Conservation (phyloP, 1,140 invertebrate genomes). For the Pentalonia nigronervosa region DNA sequence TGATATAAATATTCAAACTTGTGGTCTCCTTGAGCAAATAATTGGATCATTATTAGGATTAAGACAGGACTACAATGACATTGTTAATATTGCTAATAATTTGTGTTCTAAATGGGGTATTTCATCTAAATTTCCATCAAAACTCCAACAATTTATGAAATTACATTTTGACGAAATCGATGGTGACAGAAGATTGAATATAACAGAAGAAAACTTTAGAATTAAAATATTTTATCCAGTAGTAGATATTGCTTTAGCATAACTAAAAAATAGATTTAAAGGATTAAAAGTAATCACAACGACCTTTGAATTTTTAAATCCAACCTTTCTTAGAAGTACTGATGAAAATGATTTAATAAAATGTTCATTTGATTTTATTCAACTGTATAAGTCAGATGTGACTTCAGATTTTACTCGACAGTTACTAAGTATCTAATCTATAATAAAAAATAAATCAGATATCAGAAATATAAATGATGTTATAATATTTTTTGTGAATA, state of each 20-base stretch:
- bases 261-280: slow-evolving; percentile 14
- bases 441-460: slow-evolving; percentile 13
- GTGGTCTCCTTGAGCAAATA: not conserved
- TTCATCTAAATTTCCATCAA: not conserved
- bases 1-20: not conserved
- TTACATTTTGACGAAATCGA: not conserved
- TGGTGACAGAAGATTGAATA: not conserved
- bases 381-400: not conserved
- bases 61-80: not conserved
- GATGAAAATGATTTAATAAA: slow-evolving; percentile 5
- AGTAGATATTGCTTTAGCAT: not conserved
- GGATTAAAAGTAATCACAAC: not conserved
- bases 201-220: not conserved
- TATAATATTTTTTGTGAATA: slow-evolving; percentile 7
- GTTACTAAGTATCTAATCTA: slow-evolving; percentile 5
- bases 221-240: slow-evolving; percentile 9
- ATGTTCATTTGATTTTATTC: not conserved
- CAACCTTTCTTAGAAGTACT: not conserved
- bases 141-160: not conserved
- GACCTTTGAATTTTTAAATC: slow-evolving; percentile 9
- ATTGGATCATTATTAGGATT: not conserved
- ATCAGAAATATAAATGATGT: not conserved
- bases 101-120: not conserved
- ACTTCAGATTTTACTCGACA: slow-evolving; percentile 13
- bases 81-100: not conserved